A percentile compares a stretch with the other conserved stretches of the same genome.
These are phyloP conservation scores for Euzophera pinguis DNA, from an alignment of 2,888 invertebrate genomes.

Conservation along the genomic window DNA sequence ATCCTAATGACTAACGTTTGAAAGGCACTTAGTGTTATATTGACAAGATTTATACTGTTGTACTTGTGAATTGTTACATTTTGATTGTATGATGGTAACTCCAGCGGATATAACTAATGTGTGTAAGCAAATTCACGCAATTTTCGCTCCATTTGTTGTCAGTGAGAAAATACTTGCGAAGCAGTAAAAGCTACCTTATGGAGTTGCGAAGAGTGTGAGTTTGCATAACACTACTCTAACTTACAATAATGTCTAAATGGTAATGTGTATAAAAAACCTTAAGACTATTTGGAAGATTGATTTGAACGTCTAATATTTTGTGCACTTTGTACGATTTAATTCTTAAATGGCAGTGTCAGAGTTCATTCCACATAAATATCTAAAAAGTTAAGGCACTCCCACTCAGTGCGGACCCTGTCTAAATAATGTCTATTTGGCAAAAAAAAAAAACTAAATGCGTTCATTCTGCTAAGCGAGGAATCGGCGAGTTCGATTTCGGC, in stretches of 20 bases:
- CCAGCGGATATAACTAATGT: slow-evolving; percentile 56
- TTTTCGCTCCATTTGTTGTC: slow-evolving; percentile 19
- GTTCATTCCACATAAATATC: slow-evolving; percentile 28
- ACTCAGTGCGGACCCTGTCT: slow-evolving; percentile 36
- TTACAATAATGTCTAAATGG: slow-evolving; percentile 72
- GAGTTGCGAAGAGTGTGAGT: slow-evolving; percentile 15
- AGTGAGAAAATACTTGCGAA: background rate
- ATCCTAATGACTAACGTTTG: slow-evolving; percentile 75
- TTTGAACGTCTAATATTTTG: slow-evolving; percentile 52
- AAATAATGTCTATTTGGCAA: slow-evolving; percentile 55
- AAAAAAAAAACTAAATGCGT: slow-evolving; percentile 38
- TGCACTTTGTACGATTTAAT: slow-evolving; percentile 32
- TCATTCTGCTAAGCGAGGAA: slow-evolving; percentile 56
- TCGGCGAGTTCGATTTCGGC: slow-evolving; percentile 35
- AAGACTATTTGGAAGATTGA: slow-evolving; percentile 69
- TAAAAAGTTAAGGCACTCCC: slow-evolving; percentile 63
- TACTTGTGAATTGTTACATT: slow-evolving; percentile 69
- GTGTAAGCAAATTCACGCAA: slow-evolving; percentile 49
- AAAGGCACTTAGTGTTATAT: slow-evolving; percentile 75
- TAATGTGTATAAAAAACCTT: slow-evolving; percentile 75
- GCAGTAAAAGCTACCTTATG: slow-evolving; percentile 4
- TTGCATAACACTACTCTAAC: slow-evolving; percentile 46
- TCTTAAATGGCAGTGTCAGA: slow-evolving; percentile 56
- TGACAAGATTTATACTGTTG: slow-evolving; percentile 74
- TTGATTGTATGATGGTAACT: slow-evolving; percentile 79